Percentiles rank a stretch among this genome's conserved stretches.
These are phyloP conservation scores for Ageneiosus marmoratus DNA, from an alignment of 2,113 vertebrate genomes.

Conservation along the genomic window DNA sequence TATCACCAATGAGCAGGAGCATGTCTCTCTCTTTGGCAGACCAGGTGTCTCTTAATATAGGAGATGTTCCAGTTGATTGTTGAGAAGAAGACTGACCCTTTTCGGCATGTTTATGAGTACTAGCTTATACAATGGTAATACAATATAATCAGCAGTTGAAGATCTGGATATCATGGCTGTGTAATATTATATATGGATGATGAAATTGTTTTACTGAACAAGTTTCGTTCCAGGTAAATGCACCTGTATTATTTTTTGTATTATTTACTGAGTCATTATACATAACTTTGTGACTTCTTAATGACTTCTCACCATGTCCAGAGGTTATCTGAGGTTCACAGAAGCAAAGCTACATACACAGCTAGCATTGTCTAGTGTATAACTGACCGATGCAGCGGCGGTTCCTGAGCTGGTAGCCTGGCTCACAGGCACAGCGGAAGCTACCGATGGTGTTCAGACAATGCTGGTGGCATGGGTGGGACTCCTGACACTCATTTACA, in stretches of 20 bases:
- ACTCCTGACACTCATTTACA: constrained; percentile 92
- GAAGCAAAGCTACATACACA: not conserved
- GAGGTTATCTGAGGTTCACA: not conserved
- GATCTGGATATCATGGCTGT: not conserved
- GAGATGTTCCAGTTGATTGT: not conserved
- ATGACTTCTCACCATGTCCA: not conserved
- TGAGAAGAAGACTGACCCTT: not conserved
- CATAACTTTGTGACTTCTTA: not conserved
- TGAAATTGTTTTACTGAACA: not conserved
- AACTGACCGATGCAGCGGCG: constrained; percentile 87
- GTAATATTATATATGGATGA: not conserved
- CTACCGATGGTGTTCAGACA: constrained; percentile 94
- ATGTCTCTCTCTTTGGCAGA: too few relatives aligned
- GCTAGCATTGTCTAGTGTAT: not conserved
- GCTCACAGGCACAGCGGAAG: constrained; percentile 92
- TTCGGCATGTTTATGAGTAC: not conserved
- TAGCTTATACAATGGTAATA: not conserved
- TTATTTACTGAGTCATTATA: not conserved
- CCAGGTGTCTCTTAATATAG: too few relatives aligned
- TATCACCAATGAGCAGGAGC: too few relatives aligned
- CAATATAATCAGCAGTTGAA: not conserved
- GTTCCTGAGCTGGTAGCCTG: constrained; percentile 89
- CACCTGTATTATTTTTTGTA: not conserved
- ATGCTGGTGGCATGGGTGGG: constrained; percentile 86
- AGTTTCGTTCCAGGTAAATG: not conserved